These are phyloP conservation scores for Limonius californicus DNA, from an alignment of 1,140 invertebrate species.

Conservation along the genomic window DNA sequence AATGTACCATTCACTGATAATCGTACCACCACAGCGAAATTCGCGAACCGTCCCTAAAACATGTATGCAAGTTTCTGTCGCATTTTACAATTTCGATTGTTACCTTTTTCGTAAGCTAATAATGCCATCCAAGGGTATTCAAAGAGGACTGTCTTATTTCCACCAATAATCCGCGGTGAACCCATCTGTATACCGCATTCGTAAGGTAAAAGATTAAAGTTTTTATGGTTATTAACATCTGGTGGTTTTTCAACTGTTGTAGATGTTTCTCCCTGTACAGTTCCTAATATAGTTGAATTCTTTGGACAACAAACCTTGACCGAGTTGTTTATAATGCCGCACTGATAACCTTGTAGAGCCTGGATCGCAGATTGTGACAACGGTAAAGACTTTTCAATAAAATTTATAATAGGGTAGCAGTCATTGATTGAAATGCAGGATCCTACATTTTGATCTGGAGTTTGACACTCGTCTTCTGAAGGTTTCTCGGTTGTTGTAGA, in stretches of 20 bases:
- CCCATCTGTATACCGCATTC: slow-evolving; percentile 46
- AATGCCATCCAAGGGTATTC: slow-evolving; percentile 65
- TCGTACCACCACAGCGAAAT: slow-evolving; percentile 60
- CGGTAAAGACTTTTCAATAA: no score
- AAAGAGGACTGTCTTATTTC: slow-evolving; percentile 54
- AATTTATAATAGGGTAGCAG: no score
- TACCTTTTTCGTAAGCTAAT: slow-evolving; percentile 52
- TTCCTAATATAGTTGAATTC: slow-evolving; percentile 23
- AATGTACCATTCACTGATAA: slow-evolving; percentile 63
- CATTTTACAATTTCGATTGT: background rate
- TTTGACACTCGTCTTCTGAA: no score
- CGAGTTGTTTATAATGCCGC: slow-evolving; percentile 47
- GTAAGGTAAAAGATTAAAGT: slow-evolving; percentile 49
- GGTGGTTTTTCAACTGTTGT: slow-evolving; percentile 35
- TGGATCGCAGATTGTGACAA: no score
- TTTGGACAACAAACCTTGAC: slow-evolving; percentile 52
- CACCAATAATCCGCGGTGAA: slow-evolving; percentile 52
- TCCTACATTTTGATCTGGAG: no score
- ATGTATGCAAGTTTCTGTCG: slow-evolving; percentile 18
- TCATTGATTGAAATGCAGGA: no score
- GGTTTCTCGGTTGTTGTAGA: no score
- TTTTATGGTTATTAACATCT: slow-evolving; percentile 53
- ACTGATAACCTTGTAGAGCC: slow-evolving; percentile 46
- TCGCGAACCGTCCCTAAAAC: slow-evolving; percentile 43
- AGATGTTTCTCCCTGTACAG: background rate